A percentile compares a stretch with the other conserved stretches of the same genome.
Conservation (phyloP, 2,113 vertebrate genomes). For the Vidua chalybeata region DNA sequence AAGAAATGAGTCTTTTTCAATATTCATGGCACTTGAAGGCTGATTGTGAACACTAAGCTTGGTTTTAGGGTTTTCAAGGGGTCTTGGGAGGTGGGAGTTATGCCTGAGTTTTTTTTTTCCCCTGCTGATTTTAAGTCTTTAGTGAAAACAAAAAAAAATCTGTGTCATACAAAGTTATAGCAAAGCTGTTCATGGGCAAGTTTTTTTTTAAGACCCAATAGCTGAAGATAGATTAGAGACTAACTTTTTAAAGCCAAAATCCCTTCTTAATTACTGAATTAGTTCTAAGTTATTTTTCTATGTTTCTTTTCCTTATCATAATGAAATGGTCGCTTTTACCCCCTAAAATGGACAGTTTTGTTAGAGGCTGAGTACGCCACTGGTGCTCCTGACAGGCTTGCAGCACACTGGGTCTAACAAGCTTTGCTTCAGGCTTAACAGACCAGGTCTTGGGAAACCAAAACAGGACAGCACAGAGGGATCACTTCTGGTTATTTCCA, state of each 20-base stretch:
- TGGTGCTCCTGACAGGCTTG: fast-evolving
- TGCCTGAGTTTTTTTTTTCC: neutral
- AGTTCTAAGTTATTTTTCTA: neutral
- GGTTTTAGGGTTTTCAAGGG: neutral
- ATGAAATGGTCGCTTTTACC: neutral
- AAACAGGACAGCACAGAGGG: neutral
- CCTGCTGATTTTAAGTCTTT: neutral
- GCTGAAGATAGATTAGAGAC: neutral
- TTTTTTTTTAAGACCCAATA: neutral
- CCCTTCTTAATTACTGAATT: neutral
- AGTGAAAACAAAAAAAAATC: neutral
- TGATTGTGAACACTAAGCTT: neutral
- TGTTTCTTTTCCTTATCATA: neutral
- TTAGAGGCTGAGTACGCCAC: neutral
- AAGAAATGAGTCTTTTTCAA: neutral
- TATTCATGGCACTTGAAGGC: neutral
- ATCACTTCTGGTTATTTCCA: neutral
- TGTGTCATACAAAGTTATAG: neutral
- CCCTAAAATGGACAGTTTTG: neutral
- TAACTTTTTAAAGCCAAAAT: neutral
- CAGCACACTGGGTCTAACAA: neutral
- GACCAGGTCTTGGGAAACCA: neutral
- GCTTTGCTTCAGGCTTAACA: neutral
- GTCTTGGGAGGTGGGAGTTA: neutral
- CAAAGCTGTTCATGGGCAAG: neutral